These are phyloP conservation scores for Sitobion miscanthi DNA, from an alignment of 1,140 invertebrate species.

Conservation along the genomic window DNA sequence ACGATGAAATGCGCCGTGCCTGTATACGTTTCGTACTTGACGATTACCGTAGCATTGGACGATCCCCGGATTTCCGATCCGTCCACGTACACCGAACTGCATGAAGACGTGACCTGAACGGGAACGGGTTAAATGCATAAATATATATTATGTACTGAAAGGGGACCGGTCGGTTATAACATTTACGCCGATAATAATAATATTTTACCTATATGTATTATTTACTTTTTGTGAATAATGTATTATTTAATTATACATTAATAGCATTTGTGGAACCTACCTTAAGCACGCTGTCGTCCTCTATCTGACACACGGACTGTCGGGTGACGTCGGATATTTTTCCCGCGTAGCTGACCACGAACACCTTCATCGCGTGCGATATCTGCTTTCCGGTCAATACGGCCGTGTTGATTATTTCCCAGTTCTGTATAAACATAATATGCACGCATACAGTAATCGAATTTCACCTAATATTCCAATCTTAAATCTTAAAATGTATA, in stretches of 20 bases:
- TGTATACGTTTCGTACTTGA: slow-evolving; percentile 91
- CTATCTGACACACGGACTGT: slow-evolving; percentile 93
- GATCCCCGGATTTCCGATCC: slow-evolving; percentile 94
- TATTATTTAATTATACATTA: too few species aligned
- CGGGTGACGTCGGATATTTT: slow-evolving; percentile 93
- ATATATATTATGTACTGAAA: not conserved
- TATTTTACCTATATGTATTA: too few species aligned
- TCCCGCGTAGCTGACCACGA: slow-evolving; percentile 91
- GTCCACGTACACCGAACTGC: slow-evolving; percentile 95
- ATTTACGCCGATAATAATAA: too few species aligned
- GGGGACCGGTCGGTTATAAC: not conserved
- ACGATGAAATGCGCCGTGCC: slow-evolving; percentile 88
- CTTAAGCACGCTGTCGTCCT: slow-evolving; percentile 95
- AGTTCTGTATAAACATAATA: slow-evolving; percentile 73
- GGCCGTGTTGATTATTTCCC: slow-evolving; percentile 94
- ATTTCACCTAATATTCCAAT: not conserved
- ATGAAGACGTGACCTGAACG: slow-evolving; percentile 88
- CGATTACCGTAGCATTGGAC: slow-evolving; percentile 90
- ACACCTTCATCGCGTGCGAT: slow-evolving; percentile 93
- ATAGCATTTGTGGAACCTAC: slow-evolving; percentile 66
- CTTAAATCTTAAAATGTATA: not conserved
- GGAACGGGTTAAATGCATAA: not conserved
- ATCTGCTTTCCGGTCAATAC: slow-evolving; percentile 92
- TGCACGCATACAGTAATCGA: not conserved
- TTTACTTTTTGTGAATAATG: too few species aligned